These are phyloP conservation scores for Dimorphilus gyrociliatus DNA, from an alignment of 2,888 invertebrate genomes.

Conservation along the genomic window DNA sequence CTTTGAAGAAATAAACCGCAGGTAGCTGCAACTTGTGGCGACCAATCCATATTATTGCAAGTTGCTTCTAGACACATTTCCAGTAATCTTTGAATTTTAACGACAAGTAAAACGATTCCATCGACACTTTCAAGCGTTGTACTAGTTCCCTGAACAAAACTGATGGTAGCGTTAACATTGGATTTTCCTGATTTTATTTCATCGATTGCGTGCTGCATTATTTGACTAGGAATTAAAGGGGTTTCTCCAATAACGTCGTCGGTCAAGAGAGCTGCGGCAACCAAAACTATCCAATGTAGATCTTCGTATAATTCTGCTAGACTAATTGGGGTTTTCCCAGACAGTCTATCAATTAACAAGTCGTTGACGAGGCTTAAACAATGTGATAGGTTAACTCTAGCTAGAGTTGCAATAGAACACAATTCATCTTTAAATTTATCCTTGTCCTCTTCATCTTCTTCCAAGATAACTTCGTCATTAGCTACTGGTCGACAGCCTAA, in stretches of 20 bases:
- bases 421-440: slow-evolving; percentile 53
- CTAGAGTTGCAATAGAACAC: slow-evolving; percentile 50
- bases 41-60: too few species aligned
- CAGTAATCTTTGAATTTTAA: too few species aligned
- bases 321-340: too few species aligned
- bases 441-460: slow-evolving; percentile 16
- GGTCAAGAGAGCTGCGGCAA: slow-evolving; percentile 51
- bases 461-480: too few species aligned
- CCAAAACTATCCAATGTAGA: slow-evolving; percentile 70
- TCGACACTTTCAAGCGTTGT: too few species aligned
- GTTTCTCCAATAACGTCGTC: slow-evolving; percentile 52
- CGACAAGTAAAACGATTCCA: too few species aligned
- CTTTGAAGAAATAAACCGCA: slow-evolving; percentile 61
- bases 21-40: slow-evolving; percentile 60
- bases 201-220: slow-evolving; percentile 48
- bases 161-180: too few species aligned
- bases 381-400: slow-evolving; percentile 18
- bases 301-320: slow-evolving; percentile 56
- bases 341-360: background rate
- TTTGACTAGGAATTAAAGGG: slow-evolving; percentile 49
- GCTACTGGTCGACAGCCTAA: too few species aligned
- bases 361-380: background rate
- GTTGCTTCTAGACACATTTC: too few species aligned
- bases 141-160: too few species aligned
- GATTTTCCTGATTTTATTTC: too few species aligned